Evolutionary conservation across 1,140 invertebrate genomes (phyloP).

Genomic region (Drosophila saltans): DNA sequence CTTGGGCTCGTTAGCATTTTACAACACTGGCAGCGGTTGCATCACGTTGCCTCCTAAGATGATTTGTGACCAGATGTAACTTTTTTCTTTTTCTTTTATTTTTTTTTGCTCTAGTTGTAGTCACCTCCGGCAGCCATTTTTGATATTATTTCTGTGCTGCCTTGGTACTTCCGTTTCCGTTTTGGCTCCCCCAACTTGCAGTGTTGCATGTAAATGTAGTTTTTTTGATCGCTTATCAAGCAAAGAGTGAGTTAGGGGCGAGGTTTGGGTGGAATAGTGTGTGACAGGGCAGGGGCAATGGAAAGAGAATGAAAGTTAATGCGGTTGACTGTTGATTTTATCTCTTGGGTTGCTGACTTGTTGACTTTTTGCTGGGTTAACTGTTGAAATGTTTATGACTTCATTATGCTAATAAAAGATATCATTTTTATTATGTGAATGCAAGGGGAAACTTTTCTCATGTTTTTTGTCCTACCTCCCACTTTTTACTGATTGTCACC

Average conservation of each 20-base stretch:
- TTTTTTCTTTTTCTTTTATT: constrained; percentile 36
- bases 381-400: constrained; percentile 76
- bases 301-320: constrained; percentile 42
- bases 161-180: constrained; percentile 73
- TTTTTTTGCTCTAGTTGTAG: constrained; percentile 32
- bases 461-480: neutral
- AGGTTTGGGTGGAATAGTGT: neutral
- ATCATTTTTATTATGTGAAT: constrained; percentile 56
- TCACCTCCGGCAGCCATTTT: constrained; percentile 78
- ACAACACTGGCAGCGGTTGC: constrained; percentile 71
- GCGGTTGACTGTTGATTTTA: constrained; percentile 75
- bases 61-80: constrained; percentile 77
- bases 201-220: constrained; percentile 74
- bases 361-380: constrained; percentile 71
- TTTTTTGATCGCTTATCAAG: constrained; percentile 73
- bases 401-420: constrained; percentile 79
- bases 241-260: neutral
- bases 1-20: constrained; percentile 76
- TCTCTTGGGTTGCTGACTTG: constrained; percentile 73
- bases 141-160: constrained; percentile 76
- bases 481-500: neutral
- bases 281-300: constrained; percentile 8
- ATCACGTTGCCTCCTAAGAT: constrained; percentile 68
- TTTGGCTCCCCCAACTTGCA: constrained; percentile 48
- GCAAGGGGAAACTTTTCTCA: neutral